Base-by-base conservation (phyloP, 2,888 invertebrate species). In the Lomographa bimaculata region DNA sequence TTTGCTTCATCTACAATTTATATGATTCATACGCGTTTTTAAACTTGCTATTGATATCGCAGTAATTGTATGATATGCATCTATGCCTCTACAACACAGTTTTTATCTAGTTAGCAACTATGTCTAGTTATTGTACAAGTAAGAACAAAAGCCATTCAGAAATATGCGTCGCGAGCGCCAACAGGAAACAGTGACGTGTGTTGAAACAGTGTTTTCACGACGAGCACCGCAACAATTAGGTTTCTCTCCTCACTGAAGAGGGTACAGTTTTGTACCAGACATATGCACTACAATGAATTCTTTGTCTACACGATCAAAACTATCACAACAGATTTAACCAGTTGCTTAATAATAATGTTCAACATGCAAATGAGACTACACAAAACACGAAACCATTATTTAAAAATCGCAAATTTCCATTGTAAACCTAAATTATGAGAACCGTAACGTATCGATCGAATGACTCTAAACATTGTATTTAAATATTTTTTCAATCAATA, bases 401-500 rank as follows among this genome's bases (percentile, higher is more conserved):
- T 72, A 71, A 64, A n/a, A 75, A 71, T 68, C 51, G 51, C 58
- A 66, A 71, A 67, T 68, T 59, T 64, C 58, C 57, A 64, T 71
- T 74, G 63, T 62, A 49, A 58, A 58, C 57, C 50, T 57, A 66
- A 75, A 77, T 80, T 72, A 79, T 68, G 70, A 82, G 74, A 75
- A 61, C 82, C 83, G 76, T 86, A 81, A 83, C 85, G 83, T 78
- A 86, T 79, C 77, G 73, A 84, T 80, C 67, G 80, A 80, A 61
- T 69, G 69, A 68, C 62, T 78, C 64, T 71, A 79, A 83, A 81
- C 77, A 72, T 64, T 68, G 46, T 34, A 86, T 89, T 87, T 85
- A 68, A 89, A 89, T 89, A 84, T 85, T 84, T 82, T 85, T 84
- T 79, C 86, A 85, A 89, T 89, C 89, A 89, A 89, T 89, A 86